Evolutionary conservation across 2,797 vertebrate genomes (phyloP).

Genomic region (Limnodromus scolopaceus): DNA sequence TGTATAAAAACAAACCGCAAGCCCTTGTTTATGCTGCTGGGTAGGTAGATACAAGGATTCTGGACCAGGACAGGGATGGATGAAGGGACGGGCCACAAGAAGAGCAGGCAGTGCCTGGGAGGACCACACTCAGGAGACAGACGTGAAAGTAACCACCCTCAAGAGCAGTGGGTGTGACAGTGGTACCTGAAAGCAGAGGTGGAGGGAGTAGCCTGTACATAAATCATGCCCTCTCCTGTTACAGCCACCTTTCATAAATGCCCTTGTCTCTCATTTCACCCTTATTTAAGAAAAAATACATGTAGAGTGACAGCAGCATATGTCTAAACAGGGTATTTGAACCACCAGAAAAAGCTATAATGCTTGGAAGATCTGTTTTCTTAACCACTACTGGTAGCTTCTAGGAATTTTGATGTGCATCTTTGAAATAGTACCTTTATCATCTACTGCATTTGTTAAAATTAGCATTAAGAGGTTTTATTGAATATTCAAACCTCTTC

Average conservation of each 20-base stretch:
- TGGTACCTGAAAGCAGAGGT: neutral
- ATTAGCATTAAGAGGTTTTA: neutral
- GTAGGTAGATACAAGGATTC: neutral
- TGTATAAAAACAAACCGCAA: neutral
- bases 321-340: neutral
- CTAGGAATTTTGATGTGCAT: neutral
- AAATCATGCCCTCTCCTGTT: neutral
- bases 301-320: neutral
- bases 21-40: neutral
- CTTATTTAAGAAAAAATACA: neutral
- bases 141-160: neutral
- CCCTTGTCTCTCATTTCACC: neutral
- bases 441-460: neutral
- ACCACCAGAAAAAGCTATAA: neutral
- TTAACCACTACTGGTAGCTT: neutral
- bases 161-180: neutral
- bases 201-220: neutral
- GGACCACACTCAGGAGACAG: fast-evolving
- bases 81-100: neutral
- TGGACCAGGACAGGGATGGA: neutral
- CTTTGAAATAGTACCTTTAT: neutral
- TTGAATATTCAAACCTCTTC: neutral
- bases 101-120: neutral
- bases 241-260: neutral
- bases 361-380: neutral